A percentile compares a stretch with the other conserved stretches of the same genome.
Evolutionary conservation across 2,888 invertebrate genomes (phyloP).

Genomic region (Cephonodes hylas): DNA sequence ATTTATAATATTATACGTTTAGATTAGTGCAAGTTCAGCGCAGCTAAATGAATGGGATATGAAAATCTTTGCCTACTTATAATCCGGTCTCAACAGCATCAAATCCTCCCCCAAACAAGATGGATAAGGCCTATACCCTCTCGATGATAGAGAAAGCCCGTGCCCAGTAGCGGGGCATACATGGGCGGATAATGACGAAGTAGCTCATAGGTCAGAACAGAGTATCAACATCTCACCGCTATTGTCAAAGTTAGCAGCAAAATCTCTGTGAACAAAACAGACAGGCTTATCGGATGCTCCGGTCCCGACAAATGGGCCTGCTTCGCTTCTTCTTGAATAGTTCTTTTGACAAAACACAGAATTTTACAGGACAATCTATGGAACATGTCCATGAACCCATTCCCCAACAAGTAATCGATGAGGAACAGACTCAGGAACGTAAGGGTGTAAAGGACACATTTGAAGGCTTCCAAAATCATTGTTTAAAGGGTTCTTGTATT

Average conservation of each 20-base stretch:
- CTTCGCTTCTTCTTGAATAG: slow-evolving; percentile 47
- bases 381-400: slow-evolving; percentile 53
- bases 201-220: too few species aligned
- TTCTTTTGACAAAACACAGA: slow-evolving; percentile 46
- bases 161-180: too few species aligned
- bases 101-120: too few species aligned
- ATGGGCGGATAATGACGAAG: too few species aligned
- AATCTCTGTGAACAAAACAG: slow-evolving; percentile 50
- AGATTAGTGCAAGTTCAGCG: too few species aligned
- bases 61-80: too few species aligned
- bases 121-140: background rate
- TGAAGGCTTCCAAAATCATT: slow-evolving; percentile 41
- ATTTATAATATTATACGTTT: too few species aligned
- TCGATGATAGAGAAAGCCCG: too few species aligned
- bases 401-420: slow-evolving; percentile 55
- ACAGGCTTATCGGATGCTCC: slow-evolving; percentile 41
- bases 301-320: slow-evolving; percentile 20
- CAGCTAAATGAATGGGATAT: too few species aligned
- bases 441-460: slow-evolving; percentile 33
- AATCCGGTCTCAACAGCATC: too few species aligned
- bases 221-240: slow-evolving; percentile 47
- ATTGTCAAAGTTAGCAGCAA: slow-evolving; percentile 47
- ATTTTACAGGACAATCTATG: slow-evolving; percentile 46
- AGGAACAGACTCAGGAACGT: slow-evolving; percentile 49
- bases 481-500: slow-evolving; percentile 12